These are phyloP conservation scores for Sylvilagus floridanus DNA, from an alignment of 2,797 vertebrate genomes.

Conservation along the genomic window DNA sequence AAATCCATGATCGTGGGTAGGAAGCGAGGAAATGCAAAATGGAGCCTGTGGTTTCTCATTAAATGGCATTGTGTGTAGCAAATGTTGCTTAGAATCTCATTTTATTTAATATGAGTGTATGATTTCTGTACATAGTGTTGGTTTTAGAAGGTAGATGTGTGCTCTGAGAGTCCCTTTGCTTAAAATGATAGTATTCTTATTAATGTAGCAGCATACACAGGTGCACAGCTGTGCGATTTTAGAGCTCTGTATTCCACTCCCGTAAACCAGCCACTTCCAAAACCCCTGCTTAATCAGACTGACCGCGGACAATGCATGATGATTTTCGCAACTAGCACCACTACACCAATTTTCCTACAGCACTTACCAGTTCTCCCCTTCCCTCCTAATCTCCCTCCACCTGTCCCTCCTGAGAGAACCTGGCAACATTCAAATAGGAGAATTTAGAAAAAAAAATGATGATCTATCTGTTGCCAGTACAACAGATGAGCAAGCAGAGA, in stretches of 20 bases:
- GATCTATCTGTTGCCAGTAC: constrained; percentile 25
- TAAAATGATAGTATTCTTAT: constrained; percentile 57
- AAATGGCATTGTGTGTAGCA: constrained; percentile 35
- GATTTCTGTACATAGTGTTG: constrained; percentile 50
- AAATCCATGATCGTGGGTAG: constrained; percentile 51
- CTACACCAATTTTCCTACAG: background rate
- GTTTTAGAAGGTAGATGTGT: background rate
- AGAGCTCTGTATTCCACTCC: background rate
- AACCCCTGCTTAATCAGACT: constrained; percentile 40
- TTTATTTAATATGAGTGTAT: constrained; percentile 54
- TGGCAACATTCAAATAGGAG: constrained; percentile 34
- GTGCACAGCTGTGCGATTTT: background rate
- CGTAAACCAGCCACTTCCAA: constrained; percentile 7
- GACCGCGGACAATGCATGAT: background rate
- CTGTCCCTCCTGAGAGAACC: background rate
- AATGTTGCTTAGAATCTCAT: constrained; percentile 45
- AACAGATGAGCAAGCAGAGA: constrained; percentile 44
- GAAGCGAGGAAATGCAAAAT: constrained; percentile 45
- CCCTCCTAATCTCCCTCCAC: background rate
- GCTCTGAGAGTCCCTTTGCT: background rate
- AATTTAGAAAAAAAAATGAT: constrained; percentile 60
- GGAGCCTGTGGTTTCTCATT: constrained; percentile 55
- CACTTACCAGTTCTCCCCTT: background rate
- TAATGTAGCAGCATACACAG: background rate
- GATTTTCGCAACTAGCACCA: background rate